Percentiles rank a stretch among this genome's conserved stretches.
Evolutionary conservation across 2,888 invertebrate genomes (phyloP).

Genomic region (Dilophus febrilis): DNA sequence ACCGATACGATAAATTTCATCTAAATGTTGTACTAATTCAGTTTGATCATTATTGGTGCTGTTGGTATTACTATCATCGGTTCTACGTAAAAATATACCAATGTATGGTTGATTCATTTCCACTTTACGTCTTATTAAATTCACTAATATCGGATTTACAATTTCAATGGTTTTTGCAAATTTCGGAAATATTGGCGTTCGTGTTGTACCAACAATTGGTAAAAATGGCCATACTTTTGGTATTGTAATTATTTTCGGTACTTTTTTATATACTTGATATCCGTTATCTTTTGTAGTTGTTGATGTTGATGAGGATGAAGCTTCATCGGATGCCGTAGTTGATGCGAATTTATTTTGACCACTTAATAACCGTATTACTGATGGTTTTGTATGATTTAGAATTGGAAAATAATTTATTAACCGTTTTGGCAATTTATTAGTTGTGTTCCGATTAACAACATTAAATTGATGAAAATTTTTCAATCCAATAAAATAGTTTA

Average conservation of each 20-base stretch:
- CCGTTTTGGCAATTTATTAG: too few relatives aligned
- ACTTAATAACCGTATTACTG: too few relatives aligned
- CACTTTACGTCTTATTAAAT: slow-evolving; percentile 80
- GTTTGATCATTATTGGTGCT: slow-evolving; percentile 75
- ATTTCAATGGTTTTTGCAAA: slow-evolving; percentile 97
- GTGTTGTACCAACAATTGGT: slow-evolving; percentile 82
- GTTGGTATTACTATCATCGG: slow-evolving; percentile 75
- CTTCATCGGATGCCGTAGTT: slow-evolving; percentile 15
- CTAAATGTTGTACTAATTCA: slow-evolving; percentile 65
- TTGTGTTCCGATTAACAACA: too few relatives aligned
- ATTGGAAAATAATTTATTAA: too few relatives aligned
- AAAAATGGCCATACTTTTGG: slow-evolving; percentile 95
- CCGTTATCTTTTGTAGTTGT: too few relatives aligned
- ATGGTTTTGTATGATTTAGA: too few relatives aligned
- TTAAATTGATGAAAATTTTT: too few relatives aligned
- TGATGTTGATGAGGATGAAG: slow-evolving; percentile 1
- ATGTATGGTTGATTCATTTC: slow-evolving; percentile 94
- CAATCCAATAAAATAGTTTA: too few relatives aligned
- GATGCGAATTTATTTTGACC: too few relatives aligned
- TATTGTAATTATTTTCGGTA: neutral
- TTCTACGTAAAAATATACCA: slow-evolving; percentile 88
- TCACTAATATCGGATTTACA: slow-evolving; percentile 70
- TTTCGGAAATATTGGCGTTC: slow-evolving; percentile 93
- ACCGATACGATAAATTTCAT: slow-evolving; percentile 79
- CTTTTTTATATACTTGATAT: too few relatives aligned